Evolutionary conservation across 2,797 vertebrate species (phyloP), one percentile per base, ranked within the genome.

Genomic region (Xerus rutilus): DNA sequence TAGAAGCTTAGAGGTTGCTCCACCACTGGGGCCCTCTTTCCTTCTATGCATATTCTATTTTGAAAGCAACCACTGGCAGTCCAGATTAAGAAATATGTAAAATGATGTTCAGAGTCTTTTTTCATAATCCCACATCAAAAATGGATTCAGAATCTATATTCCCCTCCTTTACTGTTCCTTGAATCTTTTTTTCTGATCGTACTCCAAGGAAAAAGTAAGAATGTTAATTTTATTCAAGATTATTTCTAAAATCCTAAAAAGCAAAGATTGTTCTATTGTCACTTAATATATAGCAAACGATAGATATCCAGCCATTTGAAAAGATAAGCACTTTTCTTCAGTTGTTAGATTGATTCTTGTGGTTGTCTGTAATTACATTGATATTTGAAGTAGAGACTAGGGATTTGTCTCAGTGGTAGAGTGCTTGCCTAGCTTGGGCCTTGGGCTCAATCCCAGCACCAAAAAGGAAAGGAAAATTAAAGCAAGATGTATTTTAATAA

Each of bases 171-270:
- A 86, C 77, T 77, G 39, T 72, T 39, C 52, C 39, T 79, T 79
- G 18, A 70, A 43, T 79, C 17, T 21, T 69, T 96, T 91, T 90
- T 91, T 35, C 65, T 86, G 72, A 64, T 87, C 93, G 88, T 59
- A 20, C 43, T 18, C 43, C 69, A 94, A 81, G 28, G 25, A 30
- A 93, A 94, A 93, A 93, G 57, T 62, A 76, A 6, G 23, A 54
- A 70, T 72, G 32, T 76, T 89, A 30, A 76, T 96, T 93, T 77
- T 49, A 92, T 77, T 92, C 20, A 79, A 83, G 77, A 78, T 59
- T 30, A 86, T 69, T 65, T 95, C 62, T 76, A 45, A 91, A 77
- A 54, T 82, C 21, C 57, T 77, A 1, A 77, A 86, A 81, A 85
- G 17, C 43, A 74, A 89, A 89, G 2, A 67, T 77, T 77, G 39